Conservation (phyloP, 2,113 vertebrate species). For the Antigone vipio region DNA sequence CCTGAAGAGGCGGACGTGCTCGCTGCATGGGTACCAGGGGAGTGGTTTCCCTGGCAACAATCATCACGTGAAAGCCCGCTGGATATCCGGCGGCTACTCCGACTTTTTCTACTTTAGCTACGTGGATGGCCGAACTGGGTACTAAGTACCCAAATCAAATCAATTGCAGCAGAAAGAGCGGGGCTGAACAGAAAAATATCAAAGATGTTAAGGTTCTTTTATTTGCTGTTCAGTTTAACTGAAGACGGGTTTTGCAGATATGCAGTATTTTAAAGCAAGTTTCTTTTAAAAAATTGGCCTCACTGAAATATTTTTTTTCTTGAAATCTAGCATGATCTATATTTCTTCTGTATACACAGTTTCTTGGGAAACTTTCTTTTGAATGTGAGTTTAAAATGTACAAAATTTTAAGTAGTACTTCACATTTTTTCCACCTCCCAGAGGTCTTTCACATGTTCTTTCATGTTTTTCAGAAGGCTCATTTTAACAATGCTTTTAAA, state of each 20-base stretch:
- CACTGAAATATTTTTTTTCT: background rate
- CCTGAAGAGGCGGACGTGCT: background rate
- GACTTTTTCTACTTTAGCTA: background rate
- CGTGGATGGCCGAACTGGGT: background rate
- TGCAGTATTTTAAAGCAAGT: background rate
- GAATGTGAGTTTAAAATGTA: background rate
- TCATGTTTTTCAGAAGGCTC: fast-evolving
- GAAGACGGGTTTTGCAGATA: background rate
- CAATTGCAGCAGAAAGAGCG: background rate
- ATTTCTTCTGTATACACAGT: background rate
- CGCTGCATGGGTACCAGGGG: background rate
- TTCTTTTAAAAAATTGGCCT: background rate
- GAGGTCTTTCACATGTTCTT: background rate
- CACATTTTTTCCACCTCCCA: background rate
- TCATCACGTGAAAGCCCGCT: background rate
- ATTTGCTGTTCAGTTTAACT: background rate
- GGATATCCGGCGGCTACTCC: background rate
- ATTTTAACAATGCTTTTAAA: background rate
- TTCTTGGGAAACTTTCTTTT: background rate
- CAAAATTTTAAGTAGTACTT: background rate
- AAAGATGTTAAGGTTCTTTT: background rate
- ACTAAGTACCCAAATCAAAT: background rate
- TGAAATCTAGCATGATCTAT: background rate
- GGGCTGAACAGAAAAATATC: background rate
- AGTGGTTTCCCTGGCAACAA: constrained; percentile 42